A percentile compares a stretch with the other conserved stretches of the same genome.
Evolutionary conservation across 1,140 invertebrate genomes (phyloP).

Genomic region (Platyura marginata): DNA sequence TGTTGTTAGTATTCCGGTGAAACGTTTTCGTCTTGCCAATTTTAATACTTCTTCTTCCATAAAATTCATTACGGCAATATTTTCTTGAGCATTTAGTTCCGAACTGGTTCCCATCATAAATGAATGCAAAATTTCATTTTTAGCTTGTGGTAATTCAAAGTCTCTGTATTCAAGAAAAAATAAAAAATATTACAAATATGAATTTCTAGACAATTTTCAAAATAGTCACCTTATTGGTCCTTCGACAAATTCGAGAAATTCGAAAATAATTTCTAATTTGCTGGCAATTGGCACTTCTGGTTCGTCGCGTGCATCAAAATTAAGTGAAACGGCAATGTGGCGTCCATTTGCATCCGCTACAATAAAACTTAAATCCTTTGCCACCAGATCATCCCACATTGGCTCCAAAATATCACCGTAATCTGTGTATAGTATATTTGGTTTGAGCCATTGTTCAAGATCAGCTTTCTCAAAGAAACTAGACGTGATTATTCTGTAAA

Average conservation of each 20-base stretch:
- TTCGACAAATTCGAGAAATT: conserved; percentile 60
- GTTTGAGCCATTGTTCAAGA: conserved; percentile 53
- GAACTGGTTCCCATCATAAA: conserved; percentile 68
- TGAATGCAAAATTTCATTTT: conserved; percentile 55
- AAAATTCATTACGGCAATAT: conserved; percentile 52
- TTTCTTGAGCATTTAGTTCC: conserved; percentile 42
- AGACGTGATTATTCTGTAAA: conserved; percentile 52
- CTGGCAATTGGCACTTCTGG: conserved; percentile 46
- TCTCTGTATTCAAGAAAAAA: conserved; percentile 23
- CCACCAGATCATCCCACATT: conserved; percentile 41
- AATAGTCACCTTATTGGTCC: conserved; percentile 45
- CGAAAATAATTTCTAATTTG: conserved; percentile 50
- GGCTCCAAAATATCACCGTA: conserved; percentile 46
- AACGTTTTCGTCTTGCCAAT: conserved; percentile 41
- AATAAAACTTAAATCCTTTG: conserved; percentile 50
- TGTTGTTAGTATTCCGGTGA: conserved; percentile 60
- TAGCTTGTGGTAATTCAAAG: conserved; percentile 36
- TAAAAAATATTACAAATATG: conserved; percentile 1
- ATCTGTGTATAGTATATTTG: conserved; percentile 38
- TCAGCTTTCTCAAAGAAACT: conserved; percentile 74
- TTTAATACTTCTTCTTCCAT: conserved; percentile 55
- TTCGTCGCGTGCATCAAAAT: conserved; percentile 62
- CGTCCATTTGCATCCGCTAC: conserved; percentile 25
- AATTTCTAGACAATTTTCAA: no score
- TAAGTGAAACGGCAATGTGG: conserved; percentile 44